Percentiles rank a stretch among this genome's conserved stretches.
Evolutionary conservation across 2,113 vertebrate species (phyloP).

Genomic region (Pyxicephalus adspersus): DNA sequence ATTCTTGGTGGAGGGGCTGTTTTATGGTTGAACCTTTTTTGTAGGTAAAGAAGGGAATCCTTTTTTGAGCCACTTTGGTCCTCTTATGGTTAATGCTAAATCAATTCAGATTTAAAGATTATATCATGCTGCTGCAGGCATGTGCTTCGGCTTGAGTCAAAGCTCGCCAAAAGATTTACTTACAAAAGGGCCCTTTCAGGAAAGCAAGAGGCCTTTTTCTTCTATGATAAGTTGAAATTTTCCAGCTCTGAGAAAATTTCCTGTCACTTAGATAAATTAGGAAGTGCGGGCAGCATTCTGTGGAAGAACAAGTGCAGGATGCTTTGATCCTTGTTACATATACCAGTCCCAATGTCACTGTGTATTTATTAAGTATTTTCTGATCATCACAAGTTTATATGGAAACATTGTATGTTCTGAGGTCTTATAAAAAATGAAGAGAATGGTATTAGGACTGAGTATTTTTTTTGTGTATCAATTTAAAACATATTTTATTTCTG

Average conservation of each 20-base stretch:
- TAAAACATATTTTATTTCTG: no score
- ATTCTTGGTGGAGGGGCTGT: no score
- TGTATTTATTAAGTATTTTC: no score
- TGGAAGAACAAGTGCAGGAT: background rate
- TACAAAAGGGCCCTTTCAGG: conserved; percentile 10
- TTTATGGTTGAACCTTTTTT: no score
- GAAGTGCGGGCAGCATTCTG: background rate
- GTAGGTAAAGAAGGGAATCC: no score
- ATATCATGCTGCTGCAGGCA: background rate
- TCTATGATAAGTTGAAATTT: conserved; percentile 4
- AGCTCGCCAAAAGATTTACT: conserved; percentile 3
- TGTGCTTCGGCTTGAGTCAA: background rate
- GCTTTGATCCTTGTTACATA: no score
- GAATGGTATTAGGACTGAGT: no score
- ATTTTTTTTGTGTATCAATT: no score
- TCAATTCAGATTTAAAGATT: conserved; percentile 4
- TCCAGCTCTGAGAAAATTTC: conserved; percentile 32
- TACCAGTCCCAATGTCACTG: no score
- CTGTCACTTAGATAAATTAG: conserved; percentile 15
- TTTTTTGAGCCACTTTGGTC: background rate
- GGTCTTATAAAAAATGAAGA: no score
- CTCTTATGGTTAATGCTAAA: conserved; percentile 16
- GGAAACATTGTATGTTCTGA: no score
- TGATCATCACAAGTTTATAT: no score
- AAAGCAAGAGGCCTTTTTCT: conserved; percentile 9